Percentiles rank a stretch among this genome's conserved stretches.
phyloP scores from a whole-genome alignment of 2,113 vertebrate species.

The Seriola aureovittata region DNA sequence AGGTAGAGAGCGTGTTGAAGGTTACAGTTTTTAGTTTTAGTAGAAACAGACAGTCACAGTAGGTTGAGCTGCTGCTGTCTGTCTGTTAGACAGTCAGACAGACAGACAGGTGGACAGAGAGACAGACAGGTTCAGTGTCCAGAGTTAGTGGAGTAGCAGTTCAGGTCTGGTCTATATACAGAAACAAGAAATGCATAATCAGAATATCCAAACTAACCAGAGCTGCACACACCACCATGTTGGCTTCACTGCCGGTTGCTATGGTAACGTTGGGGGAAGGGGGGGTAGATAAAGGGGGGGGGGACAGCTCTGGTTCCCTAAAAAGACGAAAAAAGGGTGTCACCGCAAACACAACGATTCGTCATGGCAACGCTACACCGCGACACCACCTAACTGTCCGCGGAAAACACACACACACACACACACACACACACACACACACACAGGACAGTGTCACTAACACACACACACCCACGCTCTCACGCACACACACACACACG shows the following conservation, averaged over 20 bases:
- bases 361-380: slow-evolving; percentile 72
- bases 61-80: slow-evolving; percentile 31
- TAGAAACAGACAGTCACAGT: slow-evolving; percentile 53
- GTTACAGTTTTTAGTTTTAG: slow-evolving; percentile 18
- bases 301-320: slow-evolving; percentile 42
- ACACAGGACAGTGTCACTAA: slow-evolving; percentile 45
- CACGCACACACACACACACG: slow-evolving; percentile 46
- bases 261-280: background rate
- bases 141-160: slow-evolving; percentile 30
- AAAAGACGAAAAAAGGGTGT: slow-evolving; percentile 46
- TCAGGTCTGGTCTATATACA: slow-evolving; percentile 70
- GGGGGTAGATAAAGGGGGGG: too few species aligned
- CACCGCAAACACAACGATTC: slow-evolving; percentile 69
- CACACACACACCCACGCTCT: slow-evolving; percentile 17
- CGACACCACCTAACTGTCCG: slow-evolving; percentile 65
- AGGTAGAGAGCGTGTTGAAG: slow-evolving; percentile 35
- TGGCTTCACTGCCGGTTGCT: slow-evolving; percentile 7
- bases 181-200: slow-evolving; percentile 70
- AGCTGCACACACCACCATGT: slow-evolving; percentile 30
- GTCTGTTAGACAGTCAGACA: background rate
- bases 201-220: slow-evolving; percentile 62
- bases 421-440: slow-evolving; percentile 47
- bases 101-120: slow-evolving; percentile 17
- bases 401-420: slow-evolving; percentile 51
- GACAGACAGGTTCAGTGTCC: slow-evolving; percentile 35